phyloP scores from a whole-genome alignment of 2,113 vertebrate genomes.

The Leucosticte australis region DNA sequence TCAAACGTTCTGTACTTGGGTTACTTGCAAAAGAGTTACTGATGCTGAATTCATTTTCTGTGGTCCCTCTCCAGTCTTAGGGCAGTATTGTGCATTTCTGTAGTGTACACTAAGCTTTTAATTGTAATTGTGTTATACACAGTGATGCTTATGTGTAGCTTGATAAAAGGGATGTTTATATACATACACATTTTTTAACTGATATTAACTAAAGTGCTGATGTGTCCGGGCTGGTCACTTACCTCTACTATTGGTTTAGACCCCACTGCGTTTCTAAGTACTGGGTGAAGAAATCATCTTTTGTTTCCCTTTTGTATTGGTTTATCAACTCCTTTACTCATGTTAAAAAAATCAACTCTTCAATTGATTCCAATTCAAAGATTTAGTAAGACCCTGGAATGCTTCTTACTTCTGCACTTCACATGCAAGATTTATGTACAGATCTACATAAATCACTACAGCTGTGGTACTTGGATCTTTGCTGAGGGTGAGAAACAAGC shows the following conservation, averaged over 20 bases:
- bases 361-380: background rate
- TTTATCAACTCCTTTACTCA: background rate
- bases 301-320: background rate
- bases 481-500: background rate
- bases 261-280: slow-evolving; percentile 43
- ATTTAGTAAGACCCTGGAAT: background rate
- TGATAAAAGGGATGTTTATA: slow-evolving; percentile 72
- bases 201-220: slow-evolving; percentile 66
- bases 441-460: background rate
- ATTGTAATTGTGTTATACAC: slow-evolving; percentile 73
- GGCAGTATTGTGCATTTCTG: slow-evolving; percentile 70
- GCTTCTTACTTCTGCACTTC: background rate
- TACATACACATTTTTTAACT: slow-evolving; percentile 72
- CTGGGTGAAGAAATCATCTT: slow-evolving; percentile 10
- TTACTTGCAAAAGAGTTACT: slow-evolving; percentile 85
- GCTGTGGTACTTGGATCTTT: slow-evolving; percentile 11
- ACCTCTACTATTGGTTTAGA: slow-evolving; percentile 56
- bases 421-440: slow-evolving; percentile 38
- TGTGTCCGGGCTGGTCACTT: slow-evolving; percentile 68
- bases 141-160: slow-evolving; percentile 74
- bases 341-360: background rate
- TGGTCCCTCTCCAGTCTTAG: slow-evolving; percentile 66
- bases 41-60: slow-evolving; percentile 67
- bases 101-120: slow-evolving; percentile 77
- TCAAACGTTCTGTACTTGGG: slow-evolving; percentile 92